Evolutionary conservation across 2,797 vertebrate species (phyloP), one percentile per base, ranked within the genome.

Genomic region (Gastrophryne carolinensis): DNA sequence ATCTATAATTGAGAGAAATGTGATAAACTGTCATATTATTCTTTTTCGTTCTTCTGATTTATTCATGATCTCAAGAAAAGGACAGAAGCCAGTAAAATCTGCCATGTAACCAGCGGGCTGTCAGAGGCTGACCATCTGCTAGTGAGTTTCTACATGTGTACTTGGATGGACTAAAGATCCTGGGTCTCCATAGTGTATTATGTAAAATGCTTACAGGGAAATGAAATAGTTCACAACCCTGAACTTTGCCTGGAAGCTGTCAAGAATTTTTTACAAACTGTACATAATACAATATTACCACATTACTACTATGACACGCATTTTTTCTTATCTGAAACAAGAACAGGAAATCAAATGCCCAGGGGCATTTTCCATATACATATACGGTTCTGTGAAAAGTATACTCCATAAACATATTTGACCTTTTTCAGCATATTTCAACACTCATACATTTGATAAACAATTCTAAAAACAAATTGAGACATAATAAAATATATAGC

Each of bases 281-380:
- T 82, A 79, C 8, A 54, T 65, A 76, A 82, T 76, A 79, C 83
- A 30, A 81, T 84, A 67, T 83, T 82, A 41, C 61, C 80, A 63
- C 24, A 81, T 71, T 52, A 19, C 81, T 71, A 11, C 69, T 80
- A 69, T 75, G 72, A 78, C 72, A 86, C 80, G 41, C 67, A 71
- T 19, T 73, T 73, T 61, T 19, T 73, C 72, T 61, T 52, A 61
- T 66, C 83, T 79, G 47, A 61, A 57, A 63, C 29, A 76, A 27
- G 70, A 80, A 66, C 81, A 80, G 66, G 81, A 82, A 80, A 86
- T 80, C 65, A 53, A 52, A 69, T 69, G 72, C 73, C 65, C 15
- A 65, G 73, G 70, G 32, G 44, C 72, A 29, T 54, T 19, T n/a
- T n/a, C n/a, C n/a, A n/a, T n/a, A n/a, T n/a, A n/a, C n/a, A n/a